Evolutionary conservation across 2,797 vertebrate genomes (phyloP).

Genomic region (Pseudomugil tenellus): DNA sequence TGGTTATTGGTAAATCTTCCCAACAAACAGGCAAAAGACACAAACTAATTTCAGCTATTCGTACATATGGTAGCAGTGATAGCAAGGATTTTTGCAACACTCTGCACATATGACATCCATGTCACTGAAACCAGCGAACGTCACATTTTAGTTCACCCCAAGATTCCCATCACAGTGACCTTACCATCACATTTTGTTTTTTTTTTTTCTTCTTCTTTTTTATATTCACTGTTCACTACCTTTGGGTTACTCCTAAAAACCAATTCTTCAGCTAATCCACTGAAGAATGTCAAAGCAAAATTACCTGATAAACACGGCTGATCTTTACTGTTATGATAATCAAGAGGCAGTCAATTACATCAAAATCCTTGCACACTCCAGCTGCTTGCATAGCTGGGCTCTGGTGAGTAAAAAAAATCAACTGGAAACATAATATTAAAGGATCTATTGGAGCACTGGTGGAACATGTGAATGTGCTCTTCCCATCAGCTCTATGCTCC

Average conservation of each 20-base stretch:
- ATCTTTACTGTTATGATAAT: not conserved
- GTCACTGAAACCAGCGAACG: not conserved
- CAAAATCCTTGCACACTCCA: not conserved
- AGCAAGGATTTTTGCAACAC: not conserved
- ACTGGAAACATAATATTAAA: not conserved
- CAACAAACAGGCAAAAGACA: not conserved
- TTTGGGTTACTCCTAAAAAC: not conserved
- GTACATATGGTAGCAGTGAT: not conserved
- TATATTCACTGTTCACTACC: not conserved
- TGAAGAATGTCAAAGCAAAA: not conserved
- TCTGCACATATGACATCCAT: not conserved
- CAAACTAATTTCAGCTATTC: not conserved
- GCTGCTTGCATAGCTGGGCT: too few species aligned
- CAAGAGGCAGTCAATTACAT: not conserved
- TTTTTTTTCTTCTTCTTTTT: not conserved
- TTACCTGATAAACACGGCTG: not conserved
- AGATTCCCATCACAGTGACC: not conserved
- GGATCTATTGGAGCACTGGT: not conserved
- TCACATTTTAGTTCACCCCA: not conserved
- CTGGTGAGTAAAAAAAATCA: not conserved
- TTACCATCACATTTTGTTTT: not conserved
- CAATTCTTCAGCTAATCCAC: constrained; percentile 1
- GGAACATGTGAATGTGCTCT: not conserved
- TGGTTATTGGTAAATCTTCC: not conserved
- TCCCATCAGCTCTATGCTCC: not conserved